Conservation (phyloP, 2,888 invertebrate species). For the Synergus laeviventris region DNA sequence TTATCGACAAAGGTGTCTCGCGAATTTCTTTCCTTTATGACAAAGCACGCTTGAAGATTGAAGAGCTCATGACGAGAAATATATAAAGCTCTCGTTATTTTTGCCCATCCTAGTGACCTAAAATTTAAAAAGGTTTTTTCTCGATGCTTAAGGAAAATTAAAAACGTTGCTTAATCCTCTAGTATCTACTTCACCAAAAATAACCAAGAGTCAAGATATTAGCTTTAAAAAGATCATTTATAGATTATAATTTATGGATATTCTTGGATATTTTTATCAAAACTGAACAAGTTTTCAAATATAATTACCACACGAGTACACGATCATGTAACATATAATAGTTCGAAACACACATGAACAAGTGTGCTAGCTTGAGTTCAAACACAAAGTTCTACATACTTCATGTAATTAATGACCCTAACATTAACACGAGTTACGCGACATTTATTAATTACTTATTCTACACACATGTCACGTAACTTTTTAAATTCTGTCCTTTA, state of each 20-base stretch:
- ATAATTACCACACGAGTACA: background rate
- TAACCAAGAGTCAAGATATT: background rate
- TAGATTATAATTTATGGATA: background rate
- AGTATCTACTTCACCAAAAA: background rate
- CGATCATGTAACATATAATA: constrained; percentile 28
- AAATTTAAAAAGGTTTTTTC: background rate
- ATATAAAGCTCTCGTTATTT: background rate
- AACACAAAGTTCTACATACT: constrained; percentile 37
- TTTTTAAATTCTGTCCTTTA: background rate
- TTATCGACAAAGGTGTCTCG: background rate
- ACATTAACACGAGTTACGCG: constrained; percentile 28
- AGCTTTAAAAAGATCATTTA: background rate
- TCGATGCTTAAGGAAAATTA: background rate
- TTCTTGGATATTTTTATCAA: background rate
- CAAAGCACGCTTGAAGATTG: too few species aligned
- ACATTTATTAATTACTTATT: constrained; percentile 28
- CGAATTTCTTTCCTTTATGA: background rate
- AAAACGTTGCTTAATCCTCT: background rate
- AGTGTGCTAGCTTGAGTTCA: constrained; percentile 28
- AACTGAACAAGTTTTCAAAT: background rate
- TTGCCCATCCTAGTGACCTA: background rate
- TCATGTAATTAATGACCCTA: constrained; percentile 32
- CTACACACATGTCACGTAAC: background rate
- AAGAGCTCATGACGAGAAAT: background rate
- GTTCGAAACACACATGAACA: constrained; percentile 18